Percentiles rank a stretch among this genome's conserved stretches.
phyloP scores from a whole-genome alignment of 2,797 vertebrate genomes.

The Cossypha niveicapilla region DNA sequence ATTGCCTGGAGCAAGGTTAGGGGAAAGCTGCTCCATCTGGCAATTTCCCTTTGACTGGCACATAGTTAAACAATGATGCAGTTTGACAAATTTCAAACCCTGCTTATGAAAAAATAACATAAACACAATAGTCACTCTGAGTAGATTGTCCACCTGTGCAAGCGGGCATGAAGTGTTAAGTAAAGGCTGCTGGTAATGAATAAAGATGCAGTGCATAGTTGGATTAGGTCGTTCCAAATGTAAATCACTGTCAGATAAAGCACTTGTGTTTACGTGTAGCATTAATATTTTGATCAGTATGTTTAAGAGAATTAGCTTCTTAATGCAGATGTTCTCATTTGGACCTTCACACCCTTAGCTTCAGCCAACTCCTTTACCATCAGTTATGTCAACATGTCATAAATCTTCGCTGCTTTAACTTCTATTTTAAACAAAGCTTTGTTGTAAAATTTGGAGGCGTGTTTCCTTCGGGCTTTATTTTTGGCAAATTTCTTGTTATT shows the following conservation, averaged over 20 bases:
- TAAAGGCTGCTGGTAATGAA: slow-evolving; percentile 85
- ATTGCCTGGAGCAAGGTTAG: slow-evolving; percentile 83
- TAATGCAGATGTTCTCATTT: slow-evolving; percentile 84
- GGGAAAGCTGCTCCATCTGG: slow-evolving; percentile 86
- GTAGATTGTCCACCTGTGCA: slow-evolving; percentile 87
- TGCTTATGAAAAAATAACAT: slow-evolving; percentile 94
- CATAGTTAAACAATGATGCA: slow-evolving; percentile 91
- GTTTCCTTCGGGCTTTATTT: slow-evolving; percentile 70
- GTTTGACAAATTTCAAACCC: slow-evolving; percentile 94
- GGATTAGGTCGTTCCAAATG: slow-evolving; percentile 85
- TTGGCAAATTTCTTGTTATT: slow-evolving; percentile 75
- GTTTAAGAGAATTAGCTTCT: slow-evolving; percentile 87
- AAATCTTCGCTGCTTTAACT: slow-evolving; percentile 77
- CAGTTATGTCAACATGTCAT: slow-evolving; percentile 83
- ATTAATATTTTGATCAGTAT: slow-evolving; percentile 90
- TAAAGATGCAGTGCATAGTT: slow-evolving; percentile 74
- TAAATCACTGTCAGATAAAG: slow-evolving; percentile 89
- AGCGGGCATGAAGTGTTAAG: slow-evolving; percentile 82
- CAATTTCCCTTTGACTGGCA: slow-evolving; percentile 84
- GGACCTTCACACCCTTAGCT: slow-evolving; percentile 74
- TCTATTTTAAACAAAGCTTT: slow-evolving; percentile 74
- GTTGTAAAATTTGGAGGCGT: slow-evolving; percentile 66
- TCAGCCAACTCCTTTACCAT: slow-evolving; percentile 78
- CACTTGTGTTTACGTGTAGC: slow-evolving; percentile 81
- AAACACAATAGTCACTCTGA: slow-evolving; percentile 81